Percentiles rank a stretch among this genome's conserved stretches.
Conservation (phyloP, 2,888 invertebrate genomes). For the Keiferia lycopersicella region DNA sequence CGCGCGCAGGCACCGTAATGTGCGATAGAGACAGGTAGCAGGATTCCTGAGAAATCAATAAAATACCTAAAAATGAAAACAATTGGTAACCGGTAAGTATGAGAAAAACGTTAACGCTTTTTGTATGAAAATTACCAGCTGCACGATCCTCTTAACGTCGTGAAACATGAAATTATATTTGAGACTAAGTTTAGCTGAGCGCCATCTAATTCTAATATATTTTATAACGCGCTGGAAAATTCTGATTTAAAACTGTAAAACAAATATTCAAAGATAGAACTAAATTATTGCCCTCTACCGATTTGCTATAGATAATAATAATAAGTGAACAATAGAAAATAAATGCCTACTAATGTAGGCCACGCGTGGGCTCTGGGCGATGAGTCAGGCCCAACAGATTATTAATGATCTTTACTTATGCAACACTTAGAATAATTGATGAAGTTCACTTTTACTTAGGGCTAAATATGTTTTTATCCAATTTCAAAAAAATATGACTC, state of each 20-base stretch:
- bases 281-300: not conserved
- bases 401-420: conserved; percentile 19
- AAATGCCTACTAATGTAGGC: conserved; percentile 27
- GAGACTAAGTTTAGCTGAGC: no score
- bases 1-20: no score
- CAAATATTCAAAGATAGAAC: not conserved
- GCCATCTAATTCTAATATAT: no score
- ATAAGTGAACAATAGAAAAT: conserved; percentile 25
- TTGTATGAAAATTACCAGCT: no score
- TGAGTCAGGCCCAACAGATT: conserved; percentile 19
- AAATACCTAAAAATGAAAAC: no score
- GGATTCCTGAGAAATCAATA: no score
- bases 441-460: conserved; percentile 16
- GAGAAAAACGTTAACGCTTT: no score
- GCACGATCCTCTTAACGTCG: no score
- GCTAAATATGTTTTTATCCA: not conserved
- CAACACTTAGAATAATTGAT: conserved; percentile 13
- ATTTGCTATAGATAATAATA: conserved; percentile 8
- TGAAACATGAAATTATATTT: no score
- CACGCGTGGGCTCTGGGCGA: conserved; percentile 27
- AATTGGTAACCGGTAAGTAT: no score
- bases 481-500: not conserved
- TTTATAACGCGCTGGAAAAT: no score
- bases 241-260: not conserved
- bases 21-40: no score